Base-by-base conservation (phyloP, 2,113 vertebrate genomes). In the Strigops habroptila region DNA sequence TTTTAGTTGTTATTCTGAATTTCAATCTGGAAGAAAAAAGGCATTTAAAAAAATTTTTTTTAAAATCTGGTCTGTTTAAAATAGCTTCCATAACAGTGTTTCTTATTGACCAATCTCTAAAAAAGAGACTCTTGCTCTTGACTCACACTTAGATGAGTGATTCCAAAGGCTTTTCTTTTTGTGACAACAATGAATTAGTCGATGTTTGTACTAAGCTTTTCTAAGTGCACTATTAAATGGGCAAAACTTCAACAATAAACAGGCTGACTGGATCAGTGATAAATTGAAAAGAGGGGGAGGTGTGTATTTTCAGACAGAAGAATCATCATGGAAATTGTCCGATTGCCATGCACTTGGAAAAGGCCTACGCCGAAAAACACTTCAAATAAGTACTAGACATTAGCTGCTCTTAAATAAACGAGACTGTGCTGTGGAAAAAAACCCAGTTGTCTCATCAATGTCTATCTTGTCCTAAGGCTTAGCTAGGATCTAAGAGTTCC, bases 191-290 rank as follows among this genome's bases (percentile, higher is more conserved):
- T 90, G 51, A 75, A 90, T 95, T 86, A 76, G 52, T 91, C 15
- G 1, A 57, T 94, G 84, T 88, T 93, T 93, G 74, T 92, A 67
- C 87, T 92, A 85, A 94, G 83, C 91, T 95, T 94, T 94, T 88
- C 93, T 90, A 91, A 93, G 84, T 48, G 31, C 71, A 62, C 59
- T 92, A 79, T 73, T 90, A 88, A 70, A 83, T 49, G 60, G 82
- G 46, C 63, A 95, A 96, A 86, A 79, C 87, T 93, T 79, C 63
- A 92, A 82, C 64, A 95, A 82, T 81, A 49, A 88, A 77, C 18
- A 91, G 67, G 18, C 76, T 31, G 52, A 46, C 59, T 90, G 81
- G 39, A 78, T 60, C 46, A 49, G 81, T 65, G 73, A 91, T 71
- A 79, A 90, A 93, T 46, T 92, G 73, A 93, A 93, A 86, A 86